These are phyloP conservation scores for Rhizoglyphus robini DNA, from an alignment of 1,140 invertebrate species.

Conservation along the genomic window DNA sequence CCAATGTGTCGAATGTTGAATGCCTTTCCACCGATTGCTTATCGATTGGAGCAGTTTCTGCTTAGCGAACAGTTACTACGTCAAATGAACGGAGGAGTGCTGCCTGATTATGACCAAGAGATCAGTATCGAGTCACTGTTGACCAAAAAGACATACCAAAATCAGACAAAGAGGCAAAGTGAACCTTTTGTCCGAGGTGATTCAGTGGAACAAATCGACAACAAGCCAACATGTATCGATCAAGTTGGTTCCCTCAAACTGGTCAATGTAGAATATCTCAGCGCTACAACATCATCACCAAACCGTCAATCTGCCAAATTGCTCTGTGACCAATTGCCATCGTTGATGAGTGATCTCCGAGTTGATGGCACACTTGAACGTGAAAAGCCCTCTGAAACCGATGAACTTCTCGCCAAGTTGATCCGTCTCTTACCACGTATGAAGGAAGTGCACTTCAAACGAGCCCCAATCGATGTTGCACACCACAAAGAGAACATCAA, in stretches of 20 bases:
- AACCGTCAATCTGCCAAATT: not conserved
- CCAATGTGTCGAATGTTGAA: not conserved
- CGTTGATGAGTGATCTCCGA: too few relatives aligned
- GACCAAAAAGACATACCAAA: not conserved
- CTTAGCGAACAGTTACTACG: not conserved
- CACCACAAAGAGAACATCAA: too few relatives aligned
- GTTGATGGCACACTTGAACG: not conserved
- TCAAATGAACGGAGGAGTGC: not conserved
- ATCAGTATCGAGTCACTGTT: not conserved
- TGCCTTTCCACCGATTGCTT: not conserved
- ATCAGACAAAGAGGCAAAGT: not conserved
- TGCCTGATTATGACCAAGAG: not conserved
- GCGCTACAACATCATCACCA: not conserved
- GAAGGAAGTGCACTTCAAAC: too few relatives aligned
- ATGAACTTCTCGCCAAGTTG: not conserved
- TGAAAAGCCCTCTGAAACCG: not conserved
- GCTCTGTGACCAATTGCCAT: not conserved
- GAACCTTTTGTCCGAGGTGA: not conserved
- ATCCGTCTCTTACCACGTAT: too few relatives aligned
- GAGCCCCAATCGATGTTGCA: too few relatives aligned
- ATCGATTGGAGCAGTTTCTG: conserved; percentile 6
- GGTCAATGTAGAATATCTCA: not conserved
- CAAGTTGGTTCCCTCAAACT: not conserved
- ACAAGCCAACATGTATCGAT: not conserved
- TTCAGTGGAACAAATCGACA: not conserved